phyloP scores from a whole-genome alignment of 2,797 vertebrate species.

The Lates japonicus region DNA sequence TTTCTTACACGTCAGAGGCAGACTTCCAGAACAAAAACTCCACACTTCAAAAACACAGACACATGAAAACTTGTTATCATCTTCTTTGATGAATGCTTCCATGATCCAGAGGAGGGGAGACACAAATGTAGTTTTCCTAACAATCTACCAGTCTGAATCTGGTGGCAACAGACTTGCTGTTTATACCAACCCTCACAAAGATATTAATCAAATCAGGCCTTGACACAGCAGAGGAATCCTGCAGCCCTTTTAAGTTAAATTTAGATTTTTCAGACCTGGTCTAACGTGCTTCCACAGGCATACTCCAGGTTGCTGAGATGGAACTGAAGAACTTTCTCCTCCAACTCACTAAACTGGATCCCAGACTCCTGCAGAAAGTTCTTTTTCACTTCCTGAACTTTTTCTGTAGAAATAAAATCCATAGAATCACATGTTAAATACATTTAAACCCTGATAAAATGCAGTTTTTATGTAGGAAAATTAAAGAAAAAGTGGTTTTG shows the following conservation, averaged over 20 bases:
- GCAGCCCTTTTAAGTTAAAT: background rate
- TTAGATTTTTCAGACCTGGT: constrained; percentile 87
- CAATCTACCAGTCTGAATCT: background rate
- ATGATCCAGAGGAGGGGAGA: too few species aligned
- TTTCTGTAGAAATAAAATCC: constrained; percentile 85
- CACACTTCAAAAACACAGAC: background rate
- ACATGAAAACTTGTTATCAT: background rate
- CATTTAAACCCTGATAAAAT: background rate
- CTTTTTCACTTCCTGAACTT: constrained; percentile 96
- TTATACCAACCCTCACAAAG: background rate
- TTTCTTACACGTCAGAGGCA: too few species aligned
- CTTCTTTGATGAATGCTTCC: background rate
- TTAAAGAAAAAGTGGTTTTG: too few species aligned
- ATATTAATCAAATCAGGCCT: background rate
- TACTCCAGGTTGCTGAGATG: constrained; percentile 98
- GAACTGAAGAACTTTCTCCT: constrained; percentile 97
- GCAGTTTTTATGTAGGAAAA: background rate
- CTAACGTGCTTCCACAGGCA: constrained; percentile 94
- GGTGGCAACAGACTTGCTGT: background rate
- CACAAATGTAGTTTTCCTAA: background rate
- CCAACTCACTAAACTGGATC: constrained; percentile 94
- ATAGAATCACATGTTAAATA: background rate
- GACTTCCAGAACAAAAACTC: background rate
- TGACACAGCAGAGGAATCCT: background rate
- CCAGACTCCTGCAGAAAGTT: constrained; percentile 96